Evolutionary conservation across 2,113 vertebrate species (phyloP).

Genomic region (Edolisoma coerulescens): DNA sequence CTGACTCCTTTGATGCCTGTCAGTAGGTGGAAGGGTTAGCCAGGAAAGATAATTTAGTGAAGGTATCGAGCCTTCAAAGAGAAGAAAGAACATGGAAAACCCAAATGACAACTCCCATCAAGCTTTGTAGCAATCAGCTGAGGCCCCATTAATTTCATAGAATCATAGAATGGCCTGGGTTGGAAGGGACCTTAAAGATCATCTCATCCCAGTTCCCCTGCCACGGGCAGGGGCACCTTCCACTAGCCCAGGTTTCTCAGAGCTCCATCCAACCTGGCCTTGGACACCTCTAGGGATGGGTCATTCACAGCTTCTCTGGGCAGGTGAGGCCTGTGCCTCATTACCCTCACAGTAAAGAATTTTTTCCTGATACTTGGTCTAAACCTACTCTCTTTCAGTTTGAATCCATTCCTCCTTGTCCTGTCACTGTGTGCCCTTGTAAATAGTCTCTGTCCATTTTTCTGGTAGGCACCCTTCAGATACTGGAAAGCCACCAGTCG

Average conservation of each 20-base stretch:
- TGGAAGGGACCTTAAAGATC: background rate
- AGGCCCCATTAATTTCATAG: background rate
- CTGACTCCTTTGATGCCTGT: background rate
- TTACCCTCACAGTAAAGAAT: background rate
- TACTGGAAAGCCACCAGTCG: background rate
- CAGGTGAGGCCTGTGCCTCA: background rate
- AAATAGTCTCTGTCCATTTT: background rate
- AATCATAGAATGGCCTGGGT: background rate
- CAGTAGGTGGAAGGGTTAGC: background rate
- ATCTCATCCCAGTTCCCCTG: accelerated
- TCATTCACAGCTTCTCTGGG: background rate
- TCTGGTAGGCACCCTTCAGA: background rate
- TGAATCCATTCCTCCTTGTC: background rate
- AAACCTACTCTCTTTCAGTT: background rate
- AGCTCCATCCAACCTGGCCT: background rate
- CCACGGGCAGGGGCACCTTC: background rate
- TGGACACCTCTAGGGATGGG: background rate
- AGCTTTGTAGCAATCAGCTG: background rate
- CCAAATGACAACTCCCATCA: background rate
- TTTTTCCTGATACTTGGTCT: background rate
- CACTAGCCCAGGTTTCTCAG: background rate
- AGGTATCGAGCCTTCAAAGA: background rate
- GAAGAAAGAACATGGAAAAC: background rate
- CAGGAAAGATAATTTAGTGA: background rate
- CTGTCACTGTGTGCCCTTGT: background rate